phyloP scores from a whole-genome alignment of 2,888 invertebrate species.

The Chirona hameri region DNA sequence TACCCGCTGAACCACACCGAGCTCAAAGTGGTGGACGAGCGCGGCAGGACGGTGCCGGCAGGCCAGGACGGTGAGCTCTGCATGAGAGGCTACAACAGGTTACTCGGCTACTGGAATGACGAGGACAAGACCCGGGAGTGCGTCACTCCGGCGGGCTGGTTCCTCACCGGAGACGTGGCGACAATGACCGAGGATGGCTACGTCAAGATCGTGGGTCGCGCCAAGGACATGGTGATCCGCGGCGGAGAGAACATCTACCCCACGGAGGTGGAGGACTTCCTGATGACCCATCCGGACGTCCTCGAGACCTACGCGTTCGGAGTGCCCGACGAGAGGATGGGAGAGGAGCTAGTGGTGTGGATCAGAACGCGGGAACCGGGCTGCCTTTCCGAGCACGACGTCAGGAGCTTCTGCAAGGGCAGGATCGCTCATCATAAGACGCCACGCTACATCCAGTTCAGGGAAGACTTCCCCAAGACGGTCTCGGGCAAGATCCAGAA shows the following conservation, averaged over 20 bases:
- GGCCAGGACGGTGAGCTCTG: conserved; percentile 43
- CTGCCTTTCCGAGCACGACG: conserved; percentile 55
- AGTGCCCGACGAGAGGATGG: conserved; percentile 65
- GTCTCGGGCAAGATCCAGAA: too few species aligned
- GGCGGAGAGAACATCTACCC: conserved; percentile 82
- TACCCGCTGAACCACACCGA: conserved; percentile 37
- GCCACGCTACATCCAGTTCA: too few species aligned
- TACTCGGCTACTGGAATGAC: conserved; percentile 81
- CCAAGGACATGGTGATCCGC: conserved; percentile 73
- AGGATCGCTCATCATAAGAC: conserved; percentile 46
- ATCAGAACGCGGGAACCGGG: conserved; percentile 61
- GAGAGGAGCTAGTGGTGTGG: conserved; percentile 64
- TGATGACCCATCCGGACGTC: conserved; percentile 67
- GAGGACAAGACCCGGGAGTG: conserved; percentile 66
- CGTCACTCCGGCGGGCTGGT: conserved; percentile 67
- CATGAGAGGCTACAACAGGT: conserved; percentile 67
- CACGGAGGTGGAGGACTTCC: conserved; percentile 67
- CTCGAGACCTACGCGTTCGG: conserved; percentile 71
- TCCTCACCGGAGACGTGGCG: conserved; percentile 54
- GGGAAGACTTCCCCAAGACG: too few species aligned
- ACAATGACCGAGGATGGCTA: conserved; percentile 63
- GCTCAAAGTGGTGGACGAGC: too few species aligned
- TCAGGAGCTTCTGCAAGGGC: conserved; percentile 56
- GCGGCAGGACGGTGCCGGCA: too few species aligned
- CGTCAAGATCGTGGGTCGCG: conserved; percentile 64